phyloP scores from a whole-genome alignment of 2,113 vertebrate species.

The Tyrannus savana region DNA sequence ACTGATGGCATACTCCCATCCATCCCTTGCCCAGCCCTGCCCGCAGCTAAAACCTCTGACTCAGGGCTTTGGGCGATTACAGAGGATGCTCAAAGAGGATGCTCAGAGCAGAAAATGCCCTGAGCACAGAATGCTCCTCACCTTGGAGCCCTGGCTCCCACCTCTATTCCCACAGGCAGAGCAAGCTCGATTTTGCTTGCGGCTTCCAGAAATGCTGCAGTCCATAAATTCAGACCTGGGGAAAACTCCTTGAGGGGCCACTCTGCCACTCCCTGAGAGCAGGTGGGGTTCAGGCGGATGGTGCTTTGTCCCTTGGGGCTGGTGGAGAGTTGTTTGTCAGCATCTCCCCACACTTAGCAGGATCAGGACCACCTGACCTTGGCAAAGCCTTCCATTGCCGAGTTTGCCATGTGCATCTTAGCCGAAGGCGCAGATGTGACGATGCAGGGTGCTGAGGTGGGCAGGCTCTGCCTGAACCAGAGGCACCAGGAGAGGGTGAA shows the following conservation, averaged over 20 bases:
- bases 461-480: neutral
- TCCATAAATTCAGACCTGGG: neutral
- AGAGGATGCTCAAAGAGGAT: neutral
- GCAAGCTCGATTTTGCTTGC: neutral
- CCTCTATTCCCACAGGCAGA: neutral
- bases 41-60: neutral
- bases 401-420: neutral
- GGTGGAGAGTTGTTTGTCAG: fast-evolving
- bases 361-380: neutral
- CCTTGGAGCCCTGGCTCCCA: fast-evolving
- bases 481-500: fast-evolving
- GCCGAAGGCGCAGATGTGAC: neutral
- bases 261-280: neutral
- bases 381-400: neutral
- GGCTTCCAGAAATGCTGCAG: conserved; percentile 2
- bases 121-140: neutral
- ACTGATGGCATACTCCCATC: neutral
- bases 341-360: fast-evolving
- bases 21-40: neutral
- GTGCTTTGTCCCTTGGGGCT: neutral
- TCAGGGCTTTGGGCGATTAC: neutral
- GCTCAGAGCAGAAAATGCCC: neutral
- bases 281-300: neutral
- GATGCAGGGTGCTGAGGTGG: neutral
- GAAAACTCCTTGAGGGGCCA: neutral